phyloP scores from a whole-genome alignment of 2,113 vertebrate species.

The Piaya cayana region DNA sequence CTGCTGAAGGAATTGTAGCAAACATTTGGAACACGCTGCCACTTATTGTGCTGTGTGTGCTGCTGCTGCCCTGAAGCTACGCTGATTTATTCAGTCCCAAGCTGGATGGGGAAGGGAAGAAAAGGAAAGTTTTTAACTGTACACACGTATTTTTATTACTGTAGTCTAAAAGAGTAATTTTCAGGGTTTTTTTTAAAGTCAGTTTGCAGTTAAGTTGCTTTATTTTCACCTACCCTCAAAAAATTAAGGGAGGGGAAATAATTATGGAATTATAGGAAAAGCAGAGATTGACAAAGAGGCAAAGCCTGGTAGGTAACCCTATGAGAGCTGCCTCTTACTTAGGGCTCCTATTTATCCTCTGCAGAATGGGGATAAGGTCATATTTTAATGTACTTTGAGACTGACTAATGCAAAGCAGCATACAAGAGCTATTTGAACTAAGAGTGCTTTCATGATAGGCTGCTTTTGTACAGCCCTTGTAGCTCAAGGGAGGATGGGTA shows the following conservation, averaged over 20 bases:
- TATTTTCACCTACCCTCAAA: not conserved
- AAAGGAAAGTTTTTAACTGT: not conserved
- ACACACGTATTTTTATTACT: not conserved
- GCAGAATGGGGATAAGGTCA: not conserved
- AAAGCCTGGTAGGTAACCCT: not conserved
- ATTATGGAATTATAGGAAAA: not conserved
- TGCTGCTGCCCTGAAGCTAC: not conserved
- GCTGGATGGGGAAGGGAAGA: not conserved
- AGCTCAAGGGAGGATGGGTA: not conserved
- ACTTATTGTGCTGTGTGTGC: not conserved
- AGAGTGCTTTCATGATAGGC: not conserved
- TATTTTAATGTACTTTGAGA: not conserved
- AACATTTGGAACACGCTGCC: not conserved
- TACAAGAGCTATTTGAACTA: not conserved
- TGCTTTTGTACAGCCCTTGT: not conserved
- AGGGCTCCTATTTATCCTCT: not conserved
- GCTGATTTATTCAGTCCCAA: not conserved
- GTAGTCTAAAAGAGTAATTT: not conserved
- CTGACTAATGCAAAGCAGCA: not conserved
- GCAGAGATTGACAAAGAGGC: not conserved
- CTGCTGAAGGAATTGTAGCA: not conserved
- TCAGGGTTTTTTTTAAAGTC: not conserved
- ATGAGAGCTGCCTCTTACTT: not conserved
- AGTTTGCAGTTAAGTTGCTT: not conserved
- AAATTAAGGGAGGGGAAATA: not conserved